phyloP scores from a whole-genome alignment of 2,113 vertebrate species.

The Nyctibius bracteatus region DNA sequence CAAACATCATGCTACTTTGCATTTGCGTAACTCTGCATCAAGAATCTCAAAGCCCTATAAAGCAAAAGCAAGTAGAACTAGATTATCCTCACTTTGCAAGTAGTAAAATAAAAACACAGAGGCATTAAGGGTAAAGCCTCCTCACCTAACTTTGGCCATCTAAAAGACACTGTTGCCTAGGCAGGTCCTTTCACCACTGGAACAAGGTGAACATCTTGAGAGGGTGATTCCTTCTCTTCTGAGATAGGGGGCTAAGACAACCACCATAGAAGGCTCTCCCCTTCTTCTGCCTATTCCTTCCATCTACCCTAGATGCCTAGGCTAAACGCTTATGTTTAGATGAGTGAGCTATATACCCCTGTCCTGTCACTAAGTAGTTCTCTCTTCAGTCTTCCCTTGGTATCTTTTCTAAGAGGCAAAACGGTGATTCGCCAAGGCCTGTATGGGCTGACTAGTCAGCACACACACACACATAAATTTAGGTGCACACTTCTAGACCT shows the following conservation, averaged over 20 bases:
- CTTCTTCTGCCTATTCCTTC: neutral
- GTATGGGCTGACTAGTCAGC: neutral
- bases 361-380: neutral
- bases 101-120: neutral
- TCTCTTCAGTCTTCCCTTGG: neutral
- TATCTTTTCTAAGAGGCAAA: neutral
- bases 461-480: accelerated
- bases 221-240: neutral
- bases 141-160: neutral
- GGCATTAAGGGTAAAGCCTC: neutral
- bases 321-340: neutral
- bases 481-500: neutral
- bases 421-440: neutral
- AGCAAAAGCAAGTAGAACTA: neutral
- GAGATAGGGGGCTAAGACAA: neutral
- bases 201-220: neutral
- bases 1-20: neutral
- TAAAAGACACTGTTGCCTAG: neutral
- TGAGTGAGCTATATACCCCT: neutral
- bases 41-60: neutral
- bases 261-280: neutral
- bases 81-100: neutral
- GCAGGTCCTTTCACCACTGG: neutral
- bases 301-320: neutral
- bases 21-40: neutral